Conservation (phyloP, 2,797 vertebrate species). For the Labroides dimidiatus region DNA sequence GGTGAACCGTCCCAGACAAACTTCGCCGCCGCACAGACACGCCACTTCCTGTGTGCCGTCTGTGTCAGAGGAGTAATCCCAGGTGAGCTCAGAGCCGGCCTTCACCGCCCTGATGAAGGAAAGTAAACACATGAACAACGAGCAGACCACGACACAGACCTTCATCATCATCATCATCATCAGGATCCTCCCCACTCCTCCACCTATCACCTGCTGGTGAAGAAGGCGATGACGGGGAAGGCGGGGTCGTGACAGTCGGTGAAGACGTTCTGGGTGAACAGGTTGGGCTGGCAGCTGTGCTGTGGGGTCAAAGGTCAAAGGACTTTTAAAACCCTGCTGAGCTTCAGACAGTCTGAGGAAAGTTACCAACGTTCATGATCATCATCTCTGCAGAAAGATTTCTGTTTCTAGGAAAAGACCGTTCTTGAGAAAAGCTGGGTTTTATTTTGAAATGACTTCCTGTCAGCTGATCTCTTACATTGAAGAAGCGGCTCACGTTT, state of each 20-base stretch:
- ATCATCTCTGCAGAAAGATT: no score
- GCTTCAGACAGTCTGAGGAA: no score
- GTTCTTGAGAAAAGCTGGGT: no score
- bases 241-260: conserved; percentile 91
- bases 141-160: no score
- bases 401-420: no score
- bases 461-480: conserved; percentile 81
- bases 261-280: conserved; percentile 94
- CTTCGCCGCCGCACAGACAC: conserved; percentile 68
- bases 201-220: conserved; percentile 89
- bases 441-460: no score
- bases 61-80: conserved; percentile 84
- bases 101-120: conserved; percentile 82
- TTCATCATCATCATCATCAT: not conserved
- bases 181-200: no score
- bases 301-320: conserved; percentile 62
- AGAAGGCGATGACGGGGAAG: conserved; percentile 92
- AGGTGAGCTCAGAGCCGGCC: conserved; percentile 93
- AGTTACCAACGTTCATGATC: no score
- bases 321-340: not conserved
- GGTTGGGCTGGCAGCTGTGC: conserved; percentile 94
- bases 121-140: not conserved
- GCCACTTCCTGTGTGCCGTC: conserved; percentile 64
- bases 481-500: conserved; percentile 94
- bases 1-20: conserved; percentile 57